Conservation (phyloP, 2,797 vertebrate genomes). For the Lagorchestes hirsutus region DNA sequence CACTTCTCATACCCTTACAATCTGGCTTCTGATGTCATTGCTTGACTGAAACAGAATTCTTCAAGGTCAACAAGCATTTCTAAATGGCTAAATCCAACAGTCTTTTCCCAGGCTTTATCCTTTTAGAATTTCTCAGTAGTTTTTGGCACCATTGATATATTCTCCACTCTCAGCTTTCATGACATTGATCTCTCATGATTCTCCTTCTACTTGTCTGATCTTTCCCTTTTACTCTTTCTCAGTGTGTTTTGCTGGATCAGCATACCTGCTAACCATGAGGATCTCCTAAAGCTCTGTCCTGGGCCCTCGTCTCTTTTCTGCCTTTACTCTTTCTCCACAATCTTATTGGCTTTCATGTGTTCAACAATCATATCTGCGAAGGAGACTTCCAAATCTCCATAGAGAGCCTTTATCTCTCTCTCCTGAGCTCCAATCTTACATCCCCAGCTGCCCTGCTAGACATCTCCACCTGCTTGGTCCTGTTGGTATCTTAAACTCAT, state of each 20-base stretch:
- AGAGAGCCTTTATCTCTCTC: not conserved
- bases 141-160: not conserved
- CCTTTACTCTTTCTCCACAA: not conserved
- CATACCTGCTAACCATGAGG: not conserved
- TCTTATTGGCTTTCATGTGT: not conserved
- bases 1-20: slow-evolving; percentile 1
- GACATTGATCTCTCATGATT: not conserved
- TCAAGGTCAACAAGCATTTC: not conserved
- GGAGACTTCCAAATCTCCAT: not conserved
- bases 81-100: not conserved
- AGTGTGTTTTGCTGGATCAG: not conserved
- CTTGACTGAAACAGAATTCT: not conserved
- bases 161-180: not conserved
- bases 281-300: not conserved
- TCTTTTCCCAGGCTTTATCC: not conserved
- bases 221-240: not conserved
- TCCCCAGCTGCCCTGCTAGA: not conserved
- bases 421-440: not conserved
- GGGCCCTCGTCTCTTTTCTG: not conserved
- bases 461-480: not conserved
- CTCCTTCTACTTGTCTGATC: not conserved
- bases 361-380: not conserved
- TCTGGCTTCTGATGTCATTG: slow-evolving; percentile 6
- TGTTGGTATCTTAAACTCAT: not conserved
- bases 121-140: not conserved